Percentiles rank a stretch among this genome's conserved stretches.
phyloP scores from a whole-genome alignment of 2,888 invertebrate genomes.

The Zaprionus bogoriensis region DNA sequence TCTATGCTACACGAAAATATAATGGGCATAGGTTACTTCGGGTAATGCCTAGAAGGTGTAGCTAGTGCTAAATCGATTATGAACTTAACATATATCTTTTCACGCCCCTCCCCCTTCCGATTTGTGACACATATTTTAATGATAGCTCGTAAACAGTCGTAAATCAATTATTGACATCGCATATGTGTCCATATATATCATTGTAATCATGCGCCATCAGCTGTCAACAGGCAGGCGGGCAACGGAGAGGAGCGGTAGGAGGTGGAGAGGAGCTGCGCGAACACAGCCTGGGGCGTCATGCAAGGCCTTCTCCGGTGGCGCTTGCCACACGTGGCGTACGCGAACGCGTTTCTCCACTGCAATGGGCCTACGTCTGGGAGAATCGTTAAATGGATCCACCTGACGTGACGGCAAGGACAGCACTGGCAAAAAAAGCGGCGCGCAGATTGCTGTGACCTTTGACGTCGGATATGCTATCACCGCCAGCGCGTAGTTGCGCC shows the following conservation, averaged over 20 bases:
- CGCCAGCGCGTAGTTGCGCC: background rate
- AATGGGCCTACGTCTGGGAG: slow-evolving; percentile 13
- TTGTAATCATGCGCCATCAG: slow-evolving; percentile 38
- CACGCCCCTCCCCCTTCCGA: background rate
- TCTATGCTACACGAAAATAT: background rate
- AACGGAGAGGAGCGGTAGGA: background rate
- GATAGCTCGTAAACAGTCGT: slow-evolving; percentile 33
- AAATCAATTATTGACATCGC: slow-evolving; percentile 61
- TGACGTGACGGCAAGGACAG: slow-evolving; percentile 2
- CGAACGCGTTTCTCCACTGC: slow-evolving; percentile 28
- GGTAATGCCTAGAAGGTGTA: background rate
- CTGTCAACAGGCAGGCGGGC: slow-evolving; percentile 28
- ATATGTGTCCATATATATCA: slow-evolving; percentile 41
- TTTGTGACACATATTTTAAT: slow-evolving; percentile 11
- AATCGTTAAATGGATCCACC: slow-evolving; percentile 3
- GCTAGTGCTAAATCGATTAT: background rate
- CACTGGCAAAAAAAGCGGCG: background rate
- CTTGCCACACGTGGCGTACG: slow-evolving; percentile 31
- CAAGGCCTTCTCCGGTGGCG: slow-evolving; percentile 40
- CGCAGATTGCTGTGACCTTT: slow-evolving; percentile 33
- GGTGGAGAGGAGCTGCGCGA: background rate
- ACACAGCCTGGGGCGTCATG: slow-evolving; percentile 39
- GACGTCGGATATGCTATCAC: slow-evolving; percentile 23
- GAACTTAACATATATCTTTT: background rate
- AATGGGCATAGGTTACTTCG: background rate